phyloP scores from a whole-genome alignment of 2,888 invertebrate species.

The Gari tellinella region DNA sequence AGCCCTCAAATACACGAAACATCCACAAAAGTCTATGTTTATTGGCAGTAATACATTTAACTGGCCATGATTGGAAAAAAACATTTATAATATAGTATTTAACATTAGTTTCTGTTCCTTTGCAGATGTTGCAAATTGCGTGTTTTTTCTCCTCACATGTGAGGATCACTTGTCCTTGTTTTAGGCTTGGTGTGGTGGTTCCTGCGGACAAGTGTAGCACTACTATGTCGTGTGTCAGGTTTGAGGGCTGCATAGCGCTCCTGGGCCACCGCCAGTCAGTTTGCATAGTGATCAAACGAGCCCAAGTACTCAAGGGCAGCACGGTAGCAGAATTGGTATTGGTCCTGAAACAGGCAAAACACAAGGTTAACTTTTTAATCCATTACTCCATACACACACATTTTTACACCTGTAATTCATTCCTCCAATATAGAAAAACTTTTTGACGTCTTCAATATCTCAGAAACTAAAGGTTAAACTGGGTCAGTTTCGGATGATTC shows the following conservation, averaged over 20 bases:
- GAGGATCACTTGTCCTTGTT: conserved; percentile 44
- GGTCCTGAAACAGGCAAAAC: conserved; percentile 87
- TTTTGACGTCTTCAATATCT: background rate
- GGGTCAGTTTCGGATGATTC: background rate
- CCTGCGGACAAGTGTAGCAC: conserved; percentile 36
- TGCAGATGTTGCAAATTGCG: too few relatives aligned
- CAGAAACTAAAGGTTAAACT: background rate
- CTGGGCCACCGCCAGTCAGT: conserved; percentile 58
- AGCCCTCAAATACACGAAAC: conserved; percentile 1
- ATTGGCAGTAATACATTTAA: background rate
- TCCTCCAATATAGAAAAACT: background rate
- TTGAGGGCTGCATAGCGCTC: conserved; percentile 51
- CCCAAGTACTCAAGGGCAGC: conserved; percentile 99
- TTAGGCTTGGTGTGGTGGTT: conserved; percentile 33
- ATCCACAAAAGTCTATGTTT: background rate
- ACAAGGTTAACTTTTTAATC: background rate
- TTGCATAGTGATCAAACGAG: conserved; percentile 94
- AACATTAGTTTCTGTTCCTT: too few relatives aligned
- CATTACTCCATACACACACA: background rate
- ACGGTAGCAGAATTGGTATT: conserved; percentile 99
- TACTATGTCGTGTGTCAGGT: conserved; percentile 12
- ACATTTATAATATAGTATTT: too few relatives aligned
- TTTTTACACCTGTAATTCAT: background rate
- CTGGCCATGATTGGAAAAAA: too few relatives aligned
- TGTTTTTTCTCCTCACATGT: too few relatives aligned